These are phyloP conservation scores for Cairina moschata DNA, from an alignment of 2,113 vertebrate genomes.

Conservation along the genomic window DNA sequence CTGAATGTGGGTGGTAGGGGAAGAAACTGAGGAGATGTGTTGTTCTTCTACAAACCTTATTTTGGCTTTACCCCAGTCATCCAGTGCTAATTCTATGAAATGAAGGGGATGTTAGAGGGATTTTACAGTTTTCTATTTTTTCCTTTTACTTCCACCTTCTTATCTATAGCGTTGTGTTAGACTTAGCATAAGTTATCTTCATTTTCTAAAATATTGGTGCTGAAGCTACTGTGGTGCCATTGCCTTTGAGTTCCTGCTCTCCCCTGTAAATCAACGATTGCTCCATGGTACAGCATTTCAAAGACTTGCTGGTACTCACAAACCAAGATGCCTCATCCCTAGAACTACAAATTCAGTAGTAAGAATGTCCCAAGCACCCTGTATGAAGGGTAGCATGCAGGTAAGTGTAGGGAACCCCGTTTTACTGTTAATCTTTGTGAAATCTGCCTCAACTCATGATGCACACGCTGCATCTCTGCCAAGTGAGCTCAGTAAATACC, in stretches of 20 bases:
- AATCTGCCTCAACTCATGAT: not conserved
- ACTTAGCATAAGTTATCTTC: not conserved
- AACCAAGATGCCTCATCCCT: not conserved
- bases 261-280: not conserved
- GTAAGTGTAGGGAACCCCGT: too few species aligned
- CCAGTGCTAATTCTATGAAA: not conserved
- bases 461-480: fast-evolving
- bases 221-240: not conserved
- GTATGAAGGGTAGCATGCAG: not conserved
- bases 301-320: not conserved
- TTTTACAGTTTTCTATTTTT: not conserved
- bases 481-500: not conserved
- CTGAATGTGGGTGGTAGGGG: not conserved
- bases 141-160: not conserved
- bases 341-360: not conserved
- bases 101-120: not conserved
- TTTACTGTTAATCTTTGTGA: not conserved
- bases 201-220: not conserved
- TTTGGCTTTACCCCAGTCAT: not conserved
- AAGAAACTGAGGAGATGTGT: not conserved
- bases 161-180: not conserved
- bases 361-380: not conserved
- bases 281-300: not conserved
- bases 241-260: not conserved
- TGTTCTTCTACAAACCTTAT: not conserved